These are phyloP conservation scores for Cheilosia urbana DNA, from an alignment of 2,888 invertebrate genomes.

Conservation along the genomic window DNA sequence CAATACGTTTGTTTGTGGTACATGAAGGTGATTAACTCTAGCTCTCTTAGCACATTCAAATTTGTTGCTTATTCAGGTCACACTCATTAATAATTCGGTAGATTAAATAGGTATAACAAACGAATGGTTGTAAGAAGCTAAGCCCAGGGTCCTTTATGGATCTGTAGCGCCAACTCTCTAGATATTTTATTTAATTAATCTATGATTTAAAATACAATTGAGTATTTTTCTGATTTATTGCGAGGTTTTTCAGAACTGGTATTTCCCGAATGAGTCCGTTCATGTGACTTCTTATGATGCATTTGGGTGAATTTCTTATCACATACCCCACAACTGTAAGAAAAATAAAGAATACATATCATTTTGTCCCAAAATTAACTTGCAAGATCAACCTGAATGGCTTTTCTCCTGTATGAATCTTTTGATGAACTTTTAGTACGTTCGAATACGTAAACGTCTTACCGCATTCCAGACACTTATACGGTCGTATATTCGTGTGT, in stretches of 20 bases:
- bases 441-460: constrained; percentile 81
- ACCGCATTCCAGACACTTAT: constrained; percentile 79
- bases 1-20: too few relatives aligned
- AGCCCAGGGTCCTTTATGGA: too few relatives aligned
- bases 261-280: constrained; percentile 74
- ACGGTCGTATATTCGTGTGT: constrained; percentile 82
- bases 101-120: too few relatives aligned
- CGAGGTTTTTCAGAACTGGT: neutral
- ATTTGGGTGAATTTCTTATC: constrained; percentile 79
- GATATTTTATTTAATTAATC: neutral
- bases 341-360: neutral
- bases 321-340: constrained; percentile 79
- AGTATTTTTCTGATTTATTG: neutral
- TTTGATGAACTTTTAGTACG: constrained; percentile 80
- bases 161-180: too few relatives aligned
- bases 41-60: too few relatives aligned
- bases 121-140: too few relatives aligned
- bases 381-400: constrained; percentile 77
- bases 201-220: neutral
- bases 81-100: too few relatives aligned
- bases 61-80: too few relatives aligned
- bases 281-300: constrained; percentile 81
- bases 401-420: constrained; percentile 81
- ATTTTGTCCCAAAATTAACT: neutral
- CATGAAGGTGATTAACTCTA: too few relatives aligned